A percentile compares a stretch with the other conserved stretches of the same genome.
Conservation (phyloP, 2,113 vertebrate genomes). For the Excalfactoria chinensis region DNA sequence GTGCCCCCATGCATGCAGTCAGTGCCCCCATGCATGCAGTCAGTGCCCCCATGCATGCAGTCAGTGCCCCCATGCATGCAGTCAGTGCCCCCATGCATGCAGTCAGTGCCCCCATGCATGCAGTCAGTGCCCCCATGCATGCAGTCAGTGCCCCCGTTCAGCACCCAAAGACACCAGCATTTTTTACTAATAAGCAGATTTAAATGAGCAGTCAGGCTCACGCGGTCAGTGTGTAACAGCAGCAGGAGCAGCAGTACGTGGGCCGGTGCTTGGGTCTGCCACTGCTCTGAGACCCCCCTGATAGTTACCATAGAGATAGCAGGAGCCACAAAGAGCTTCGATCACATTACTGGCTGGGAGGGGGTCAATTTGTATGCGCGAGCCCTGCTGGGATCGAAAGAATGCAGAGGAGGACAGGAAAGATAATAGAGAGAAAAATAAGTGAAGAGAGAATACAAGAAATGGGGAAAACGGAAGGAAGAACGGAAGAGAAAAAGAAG, state of each 20-base stretch:
- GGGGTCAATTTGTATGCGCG: constrained; percentile 77
- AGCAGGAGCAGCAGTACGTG: constrained; percentile 46
- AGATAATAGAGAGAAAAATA: constrained; percentile 65
- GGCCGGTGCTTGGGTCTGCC: constrained; percentile 44
- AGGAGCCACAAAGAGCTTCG: constrained; percentile 76
- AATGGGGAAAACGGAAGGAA: constrained; percentile 27
- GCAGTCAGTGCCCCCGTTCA: not conserved
- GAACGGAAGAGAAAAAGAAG: not conserved
- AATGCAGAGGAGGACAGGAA: constrained; percentile 73
- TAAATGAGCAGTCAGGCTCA: constrained; percentile 43
- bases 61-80: too few species aligned
- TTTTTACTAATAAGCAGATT: not conserved
- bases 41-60: too few species aligned
- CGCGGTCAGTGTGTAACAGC: not conserved
- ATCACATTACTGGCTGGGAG: constrained; percentile 73
- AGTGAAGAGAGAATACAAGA: constrained; percentile 54
- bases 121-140: too few species aligned
- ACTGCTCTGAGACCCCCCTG: constrained; percentile 64
- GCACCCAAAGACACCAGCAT: not conserved
- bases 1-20: too few species aligned
- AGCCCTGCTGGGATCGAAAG: constrained; percentile 78
- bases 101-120: too few species aligned
- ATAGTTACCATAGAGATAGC: constrained; percentile 78
- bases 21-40: too few species aligned
- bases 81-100: too few species aligned